Percentiles rank a stretch among this genome's conserved stretches.
phyloP scores from a whole-genome alignment of 1,140 invertebrate species.

The Ceratosolen fusciceps region DNA sequence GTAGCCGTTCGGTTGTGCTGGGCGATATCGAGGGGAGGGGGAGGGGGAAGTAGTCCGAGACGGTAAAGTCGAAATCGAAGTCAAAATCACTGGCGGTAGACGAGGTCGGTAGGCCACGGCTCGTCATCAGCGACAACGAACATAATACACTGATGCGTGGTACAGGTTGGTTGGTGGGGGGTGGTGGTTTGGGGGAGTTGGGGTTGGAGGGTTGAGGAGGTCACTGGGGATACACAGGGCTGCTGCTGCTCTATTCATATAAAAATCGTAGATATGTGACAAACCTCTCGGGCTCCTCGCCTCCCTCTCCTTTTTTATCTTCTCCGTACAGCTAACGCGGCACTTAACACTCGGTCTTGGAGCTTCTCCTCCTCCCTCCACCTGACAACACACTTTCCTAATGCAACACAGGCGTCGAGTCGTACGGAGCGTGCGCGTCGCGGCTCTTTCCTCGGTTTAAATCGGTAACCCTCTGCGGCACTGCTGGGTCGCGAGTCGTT shows the following conservation, averaged over 20 bases:
- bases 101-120: too few relatives aligned
- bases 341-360: conserved; percentile 25
- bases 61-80: too few relatives aligned
- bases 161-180: too few relatives aligned
- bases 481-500: conserved; percentile 41
- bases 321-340: neutral
- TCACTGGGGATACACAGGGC: neutral
- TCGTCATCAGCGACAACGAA: too few relatives aligned
- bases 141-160: too few relatives aligned
- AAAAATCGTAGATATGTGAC: conserved; percentile 53
- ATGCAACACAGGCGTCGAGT: too few relatives aligned
- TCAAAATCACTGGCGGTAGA: too few relatives aligned
- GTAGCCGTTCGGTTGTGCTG: too few relatives aligned
- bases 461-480: neutral
- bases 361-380: neutral
- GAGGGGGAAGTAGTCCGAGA: too few relatives aligned
- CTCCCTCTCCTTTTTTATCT: neutral
- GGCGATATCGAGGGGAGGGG: too few relatives aligned
- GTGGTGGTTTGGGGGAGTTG: too few relatives aligned
- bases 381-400: conserved; percentile 3
- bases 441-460: neutral
- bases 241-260: neutral
- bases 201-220: neutral
- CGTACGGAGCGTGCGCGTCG: neutral
- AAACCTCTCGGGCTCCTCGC: conserved; percentile 55